phyloP scores from a whole-genome alignment of 2,113 vertebrate genomes.

The Mirza zaza region DNA sequence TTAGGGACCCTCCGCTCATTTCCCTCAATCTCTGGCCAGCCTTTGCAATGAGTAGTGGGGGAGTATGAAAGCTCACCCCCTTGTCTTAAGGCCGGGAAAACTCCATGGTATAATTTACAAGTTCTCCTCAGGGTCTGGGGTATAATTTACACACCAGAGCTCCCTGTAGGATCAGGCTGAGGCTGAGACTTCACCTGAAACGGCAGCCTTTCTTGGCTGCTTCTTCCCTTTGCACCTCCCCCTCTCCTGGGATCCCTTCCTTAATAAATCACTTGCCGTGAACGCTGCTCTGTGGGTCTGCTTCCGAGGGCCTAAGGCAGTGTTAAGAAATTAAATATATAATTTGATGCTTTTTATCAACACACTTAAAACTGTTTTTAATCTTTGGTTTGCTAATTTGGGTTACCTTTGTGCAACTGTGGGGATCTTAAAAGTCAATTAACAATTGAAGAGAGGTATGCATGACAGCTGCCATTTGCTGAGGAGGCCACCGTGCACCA shows the following conservation, averaged over 20 bases:
- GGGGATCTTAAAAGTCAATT: conserved; percentile 20
- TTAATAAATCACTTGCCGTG: background rate
- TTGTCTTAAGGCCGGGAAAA: background rate
- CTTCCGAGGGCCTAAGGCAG: background rate
- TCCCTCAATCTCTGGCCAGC: background rate
- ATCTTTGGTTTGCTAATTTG: background rate
- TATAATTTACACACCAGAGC: background rate
- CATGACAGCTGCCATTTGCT: background rate
- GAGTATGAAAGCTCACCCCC: no score
- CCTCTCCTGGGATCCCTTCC: background rate
- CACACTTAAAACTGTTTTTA: background rate
- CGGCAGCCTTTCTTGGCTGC: background rate
- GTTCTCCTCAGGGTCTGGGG: background rate
- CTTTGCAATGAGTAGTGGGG: background rate
- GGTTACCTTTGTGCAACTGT: background rate
- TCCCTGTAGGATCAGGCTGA: background rate
- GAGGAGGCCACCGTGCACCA: background rate
- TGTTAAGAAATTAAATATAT: background rate
- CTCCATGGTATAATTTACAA: background rate
- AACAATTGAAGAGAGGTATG: background rate
- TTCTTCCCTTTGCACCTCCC: background rate
- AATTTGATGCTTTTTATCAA: background rate
- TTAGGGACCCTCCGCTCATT: background rate
- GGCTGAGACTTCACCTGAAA: background rate
- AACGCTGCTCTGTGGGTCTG: background rate